These are phyloP conservation scores for Folsomia candida DNA, from an alignment of 2,888 invertebrate genomes.

Conservation along the genomic window DNA sequence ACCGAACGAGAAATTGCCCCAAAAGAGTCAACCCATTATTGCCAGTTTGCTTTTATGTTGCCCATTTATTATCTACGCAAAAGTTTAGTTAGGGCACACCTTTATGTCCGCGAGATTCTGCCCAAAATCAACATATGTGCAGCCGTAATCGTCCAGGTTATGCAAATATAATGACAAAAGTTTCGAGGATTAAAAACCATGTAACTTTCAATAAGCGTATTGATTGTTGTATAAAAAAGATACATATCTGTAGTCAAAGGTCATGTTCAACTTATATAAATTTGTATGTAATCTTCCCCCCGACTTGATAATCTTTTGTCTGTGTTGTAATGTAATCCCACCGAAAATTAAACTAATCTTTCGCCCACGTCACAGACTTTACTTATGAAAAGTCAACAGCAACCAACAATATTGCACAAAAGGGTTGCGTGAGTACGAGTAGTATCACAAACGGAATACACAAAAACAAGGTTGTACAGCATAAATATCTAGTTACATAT, in stretches of 20 bases:
- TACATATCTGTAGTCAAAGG: too few species aligned
- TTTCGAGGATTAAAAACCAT: not conserved
- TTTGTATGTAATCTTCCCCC: too few species aligned
- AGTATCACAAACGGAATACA: not conserved
- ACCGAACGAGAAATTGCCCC: not conserved
- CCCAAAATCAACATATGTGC: not conserved
- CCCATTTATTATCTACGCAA: constrained; percentile 1
- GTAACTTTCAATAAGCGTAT: not conserved
- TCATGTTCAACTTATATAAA: too few species aligned
- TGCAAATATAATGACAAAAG: not conserved
- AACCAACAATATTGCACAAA: not conserved
- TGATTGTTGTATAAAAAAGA: not conserved
- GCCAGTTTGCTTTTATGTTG: not conserved
- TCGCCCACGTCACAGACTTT: not conserved
- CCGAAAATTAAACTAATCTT: not conserved
- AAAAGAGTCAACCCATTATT: not conserved
- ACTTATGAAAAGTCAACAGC: not conserved
- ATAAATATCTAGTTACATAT: not conserved
- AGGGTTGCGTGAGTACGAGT: not conserved
- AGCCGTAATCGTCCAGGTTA: not conserved
- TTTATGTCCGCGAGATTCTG: not conserved
- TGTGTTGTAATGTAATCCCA: not conserved
- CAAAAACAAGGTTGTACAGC: not conserved
- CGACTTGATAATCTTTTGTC: too few species aligned
- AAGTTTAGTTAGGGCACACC: not conserved